Percentiles rank a stretch among this genome's conserved stretches.
These are phyloP conservation scores for Ligdia adustata DNA, from an alignment of 2,888 invertebrate species.

Conservation along the genomic window DNA sequence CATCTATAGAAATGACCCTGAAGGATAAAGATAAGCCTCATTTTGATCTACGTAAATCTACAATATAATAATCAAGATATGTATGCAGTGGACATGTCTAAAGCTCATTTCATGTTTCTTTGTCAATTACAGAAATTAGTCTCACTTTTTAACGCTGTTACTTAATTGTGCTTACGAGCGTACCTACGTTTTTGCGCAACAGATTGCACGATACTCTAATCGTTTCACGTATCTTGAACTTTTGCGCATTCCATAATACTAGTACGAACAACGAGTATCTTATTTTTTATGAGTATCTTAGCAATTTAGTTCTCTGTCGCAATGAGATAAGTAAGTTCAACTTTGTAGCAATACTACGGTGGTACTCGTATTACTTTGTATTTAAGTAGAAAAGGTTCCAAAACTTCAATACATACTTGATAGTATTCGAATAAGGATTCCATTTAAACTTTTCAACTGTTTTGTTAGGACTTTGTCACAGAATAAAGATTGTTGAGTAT, in stretches of 20 bases:
- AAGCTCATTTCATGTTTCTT: too few species aligned
- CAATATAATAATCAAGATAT: too few species aligned
- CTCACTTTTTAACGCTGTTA: background rate
- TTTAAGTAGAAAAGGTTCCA: conserved; percentile 4
- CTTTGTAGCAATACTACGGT: background rate
- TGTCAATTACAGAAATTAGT: background rate
- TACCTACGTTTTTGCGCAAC: conserved; percentile 46
- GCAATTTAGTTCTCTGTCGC: conserved; percentile 6
- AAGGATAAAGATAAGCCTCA: too few species aligned
- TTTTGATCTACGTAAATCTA: too few species aligned
- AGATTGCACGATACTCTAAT: conserved; percentile 61
- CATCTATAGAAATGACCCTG: too few species aligned
- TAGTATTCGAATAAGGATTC: background rate
- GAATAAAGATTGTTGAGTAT: too few species aligned
- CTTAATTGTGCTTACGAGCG: background rate
- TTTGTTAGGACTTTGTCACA: background rate
- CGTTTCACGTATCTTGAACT: conserved; percentile 61
- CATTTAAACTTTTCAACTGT: background rate
- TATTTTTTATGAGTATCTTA: background rate
- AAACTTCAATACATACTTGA: background rate
- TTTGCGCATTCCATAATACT: conserved; percentile 53
- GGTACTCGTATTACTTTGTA: background rate
- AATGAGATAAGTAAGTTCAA: background rate
- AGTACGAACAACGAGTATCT: conserved; percentile 37
- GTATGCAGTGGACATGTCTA: too few species aligned